A percentile compares a stretch with the other conserved stretches of the same genome.
These are phyloP conservation scores for Aegotheles bennettii DNA, from an alignment of 2,113 vertebrate species.

Conservation along the genomic window DNA sequence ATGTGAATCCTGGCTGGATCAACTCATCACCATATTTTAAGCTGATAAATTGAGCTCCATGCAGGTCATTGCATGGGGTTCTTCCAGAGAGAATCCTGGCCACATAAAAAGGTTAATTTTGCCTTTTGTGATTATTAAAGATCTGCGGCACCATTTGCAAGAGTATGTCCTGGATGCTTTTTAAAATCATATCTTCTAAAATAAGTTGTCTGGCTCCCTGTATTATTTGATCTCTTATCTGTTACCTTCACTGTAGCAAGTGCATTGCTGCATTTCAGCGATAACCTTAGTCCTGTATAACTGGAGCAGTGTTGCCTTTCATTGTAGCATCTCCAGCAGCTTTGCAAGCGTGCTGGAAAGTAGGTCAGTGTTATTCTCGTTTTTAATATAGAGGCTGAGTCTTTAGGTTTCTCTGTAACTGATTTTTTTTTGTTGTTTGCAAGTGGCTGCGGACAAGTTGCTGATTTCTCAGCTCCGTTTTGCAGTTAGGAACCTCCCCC, in stretches of 20 bases:
- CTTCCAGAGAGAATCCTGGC: not conserved
- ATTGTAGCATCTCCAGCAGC: slow-evolving; percentile 7
- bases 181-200: not conserved
- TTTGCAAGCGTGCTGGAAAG: slow-evolving; percentile 3
- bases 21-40: not conserved
- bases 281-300: not conserved
- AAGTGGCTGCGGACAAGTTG: not conserved
- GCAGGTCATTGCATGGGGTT: not conserved
- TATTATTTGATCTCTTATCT: slow-evolving; percentile 14
- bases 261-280: not conserved
- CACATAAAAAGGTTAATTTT: not conserved
- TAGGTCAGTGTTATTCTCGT: slow-evolving; percentile 21
- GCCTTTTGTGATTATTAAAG: not conserved
- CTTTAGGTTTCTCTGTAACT: not conserved
- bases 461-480: not conserved
- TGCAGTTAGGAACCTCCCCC: not conserved
- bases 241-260: not conserved
- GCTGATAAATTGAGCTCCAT: not conserved
- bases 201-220: not conserved
- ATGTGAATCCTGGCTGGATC: not conserved
- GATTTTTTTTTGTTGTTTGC: not conserved
- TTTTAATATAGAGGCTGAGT: not conserved
- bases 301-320: not conserved
- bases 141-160: not conserved
- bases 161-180: not conserved